phyloP scores from a whole-genome alignment of 2,888 invertebrate species.

The Dendrolimus pini region DNA sequence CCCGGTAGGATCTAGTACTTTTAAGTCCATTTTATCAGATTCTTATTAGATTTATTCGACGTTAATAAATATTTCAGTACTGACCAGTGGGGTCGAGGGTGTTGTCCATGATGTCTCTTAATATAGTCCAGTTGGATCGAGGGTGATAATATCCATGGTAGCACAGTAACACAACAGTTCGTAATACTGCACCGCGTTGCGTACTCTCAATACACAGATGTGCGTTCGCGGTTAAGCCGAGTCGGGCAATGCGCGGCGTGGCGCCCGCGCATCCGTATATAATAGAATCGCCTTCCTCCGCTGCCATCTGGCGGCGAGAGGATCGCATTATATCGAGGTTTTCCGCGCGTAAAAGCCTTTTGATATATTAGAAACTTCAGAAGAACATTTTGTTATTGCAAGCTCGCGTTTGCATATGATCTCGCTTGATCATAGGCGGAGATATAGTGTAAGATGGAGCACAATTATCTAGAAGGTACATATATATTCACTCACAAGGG shows the following conservation, averaged over 20 bases:
- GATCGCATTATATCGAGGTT: conserved; percentile 24
- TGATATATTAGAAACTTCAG: neutral
- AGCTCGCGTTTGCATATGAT: too few relatives aligned
- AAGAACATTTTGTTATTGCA: too few relatives aligned
- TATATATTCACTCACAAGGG: too few relatives aligned
- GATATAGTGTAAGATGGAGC: too few relatives aligned
- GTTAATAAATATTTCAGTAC: conserved; percentile 34
- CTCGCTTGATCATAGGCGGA: too few relatives aligned
- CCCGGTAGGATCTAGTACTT: conserved; percentile 59
- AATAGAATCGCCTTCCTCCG: conserved; percentile 40
- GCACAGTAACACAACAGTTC: conserved; percentile 56
- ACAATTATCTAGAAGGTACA: too few relatives aligned
- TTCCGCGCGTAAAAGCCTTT: conserved; percentile 20
- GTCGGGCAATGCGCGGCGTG: conserved; percentile 55
- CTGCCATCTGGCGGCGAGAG: conserved; percentile 59
- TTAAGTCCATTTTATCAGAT: conserved; percentile 39
- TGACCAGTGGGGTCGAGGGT: conserved; percentile 65
- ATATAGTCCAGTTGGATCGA: conserved; percentile 71
- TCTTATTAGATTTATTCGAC: conserved; percentile 23
- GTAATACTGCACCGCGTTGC: conserved; percentile 39
- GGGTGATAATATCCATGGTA: conserved; percentile 60
- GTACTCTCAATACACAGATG: conserved; percentile 30
- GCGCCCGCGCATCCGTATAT: conserved; percentile 50
- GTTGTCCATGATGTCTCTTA: conserved; percentile 47
- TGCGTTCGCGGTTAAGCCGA: conserved; percentile 47